A percentile compares a stretch with the other conserved stretches of the same genome.
Conservation (phyloP, 64 coral and sea anemone genomes). For the Montipora foliosa region DNA sequence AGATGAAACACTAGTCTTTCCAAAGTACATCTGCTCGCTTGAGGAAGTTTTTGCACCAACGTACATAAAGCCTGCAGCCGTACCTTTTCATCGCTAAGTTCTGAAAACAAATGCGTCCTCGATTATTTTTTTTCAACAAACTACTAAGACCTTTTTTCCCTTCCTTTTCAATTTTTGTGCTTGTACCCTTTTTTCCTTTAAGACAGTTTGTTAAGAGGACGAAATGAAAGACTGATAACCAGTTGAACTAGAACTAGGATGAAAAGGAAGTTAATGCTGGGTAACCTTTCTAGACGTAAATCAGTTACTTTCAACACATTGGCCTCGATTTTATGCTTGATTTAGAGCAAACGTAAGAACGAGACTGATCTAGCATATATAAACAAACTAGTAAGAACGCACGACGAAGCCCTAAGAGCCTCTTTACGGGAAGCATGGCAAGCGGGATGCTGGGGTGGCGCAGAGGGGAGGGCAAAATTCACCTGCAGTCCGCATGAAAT, state of each 20-base stretch:
- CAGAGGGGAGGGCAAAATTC: background rate
- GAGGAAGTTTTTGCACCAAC: conserved; percentile 85
- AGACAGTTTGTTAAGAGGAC: no score
- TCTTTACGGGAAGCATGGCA: no score
- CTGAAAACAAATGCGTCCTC: conserved; percentile 34
- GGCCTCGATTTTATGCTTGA: no score
- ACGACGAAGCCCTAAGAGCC: no score
- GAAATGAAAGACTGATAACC: no score
- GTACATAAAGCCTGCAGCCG: conserved; percentile 76
- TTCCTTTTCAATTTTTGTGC: background rate
- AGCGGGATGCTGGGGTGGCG: no score
- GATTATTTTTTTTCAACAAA: background rate
- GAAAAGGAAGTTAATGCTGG: background rate
- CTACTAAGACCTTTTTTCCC: background rate
- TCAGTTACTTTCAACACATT: no score
- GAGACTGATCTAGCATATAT: no score
- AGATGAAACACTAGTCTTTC: conserved; percentile 95
- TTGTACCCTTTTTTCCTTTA: background rate
- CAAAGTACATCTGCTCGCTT: conserved; percentile 68
- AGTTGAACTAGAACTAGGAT: background rate
- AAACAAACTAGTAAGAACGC: no score
- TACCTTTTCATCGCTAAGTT: conserved; percentile 77
- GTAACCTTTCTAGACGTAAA: no score
- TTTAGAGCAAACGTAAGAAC: no score
- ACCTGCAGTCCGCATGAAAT: conserved; percentile 93